Conservation (phyloP, 2,113 vertebrate species). For the Elephantulus edwardii region DNA sequence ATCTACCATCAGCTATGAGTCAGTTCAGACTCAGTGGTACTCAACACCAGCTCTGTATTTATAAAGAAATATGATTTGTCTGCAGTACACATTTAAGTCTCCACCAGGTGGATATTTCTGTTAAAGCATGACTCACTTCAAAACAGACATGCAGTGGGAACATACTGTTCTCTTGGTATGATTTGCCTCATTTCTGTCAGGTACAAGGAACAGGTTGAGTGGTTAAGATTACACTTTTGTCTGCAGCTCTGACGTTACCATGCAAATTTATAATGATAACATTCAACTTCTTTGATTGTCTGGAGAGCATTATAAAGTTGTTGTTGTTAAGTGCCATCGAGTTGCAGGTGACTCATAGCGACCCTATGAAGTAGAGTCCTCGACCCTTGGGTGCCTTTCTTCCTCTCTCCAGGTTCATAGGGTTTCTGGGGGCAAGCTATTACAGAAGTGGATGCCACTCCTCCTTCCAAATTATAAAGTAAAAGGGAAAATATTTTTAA, state of each 20-base stretch:
- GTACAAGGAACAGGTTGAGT: neutral
- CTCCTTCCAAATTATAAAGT: too few species aligned
- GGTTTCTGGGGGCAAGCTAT: too few species aligned
- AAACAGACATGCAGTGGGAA: too few species aligned
- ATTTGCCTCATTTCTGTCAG: neutral
- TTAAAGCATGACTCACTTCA: neutral
- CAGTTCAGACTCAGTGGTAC: too few species aligned
- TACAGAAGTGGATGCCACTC: too few species aligned
- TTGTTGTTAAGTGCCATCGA: too few species aligned
- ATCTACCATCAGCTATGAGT: too few species aligned
- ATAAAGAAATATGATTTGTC: neutral
- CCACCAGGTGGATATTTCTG: neutral
- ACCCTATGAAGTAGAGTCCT: too few species aligned
- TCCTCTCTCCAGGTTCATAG: too few species aligned
- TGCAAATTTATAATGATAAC: neutral
- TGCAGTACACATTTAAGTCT: neutral
- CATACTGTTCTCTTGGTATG: neutral
- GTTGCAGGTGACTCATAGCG: too few species aligned
- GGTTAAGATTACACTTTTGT: neutral
- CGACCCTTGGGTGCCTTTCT: too few species aligned
- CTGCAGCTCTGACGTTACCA: neutral
- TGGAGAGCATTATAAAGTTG: neutral
- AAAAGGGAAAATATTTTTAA: conserved; percentile 25
- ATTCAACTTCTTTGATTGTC: neutral
- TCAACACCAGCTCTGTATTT: neutral